A percentile compares a stretch with the other conserved stretches of the same genome.
Evolutionary conservation across 2,888 invertebrate genomes (phyloP).

Genomic region (Euphydryas editha): DNA sequence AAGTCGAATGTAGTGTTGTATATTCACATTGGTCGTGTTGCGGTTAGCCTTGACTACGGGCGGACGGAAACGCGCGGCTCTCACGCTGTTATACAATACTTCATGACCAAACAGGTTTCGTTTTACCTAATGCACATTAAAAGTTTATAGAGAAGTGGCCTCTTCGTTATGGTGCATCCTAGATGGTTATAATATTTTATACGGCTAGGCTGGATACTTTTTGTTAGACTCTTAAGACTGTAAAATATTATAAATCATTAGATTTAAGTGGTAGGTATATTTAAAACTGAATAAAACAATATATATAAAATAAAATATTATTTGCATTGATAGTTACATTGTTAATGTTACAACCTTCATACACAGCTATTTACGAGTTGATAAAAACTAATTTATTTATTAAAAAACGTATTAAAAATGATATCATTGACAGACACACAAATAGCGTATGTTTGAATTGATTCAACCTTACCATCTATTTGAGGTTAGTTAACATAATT

Average conservation of each 20-base stretch:
- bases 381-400: neutral
- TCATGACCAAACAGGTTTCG: constrained; percentile 51
- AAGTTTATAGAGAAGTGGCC: constrained; percentile 45
- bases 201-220: constrained; percentile 24
- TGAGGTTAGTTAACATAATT: constrained; percentile 1
- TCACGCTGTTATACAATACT: constrained; percentile 53
- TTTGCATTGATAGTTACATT: neutral
- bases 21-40: constrained; percentile 40
- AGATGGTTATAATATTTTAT: constrained; percentile 33
- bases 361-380: no score
- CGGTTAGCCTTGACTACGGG: constrained; percentile 49
- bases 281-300: no score
- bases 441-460: neutral
- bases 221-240: neutral
- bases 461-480: neutral
- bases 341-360: neutral
- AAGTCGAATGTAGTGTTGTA: constrained; percentile 26
- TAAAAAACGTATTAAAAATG: neutral
- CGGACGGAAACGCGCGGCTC: constrained; percentile 48
- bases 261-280: no score
- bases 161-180: constrained; percentile 37
- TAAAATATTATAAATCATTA: no score
- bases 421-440: neutral
- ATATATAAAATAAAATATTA: no score
- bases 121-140: constrained; percentile 51